Base-by-base conservation (phyloP, 2,113 vertebrate genomes). In the Mirza zaza region DNA sequence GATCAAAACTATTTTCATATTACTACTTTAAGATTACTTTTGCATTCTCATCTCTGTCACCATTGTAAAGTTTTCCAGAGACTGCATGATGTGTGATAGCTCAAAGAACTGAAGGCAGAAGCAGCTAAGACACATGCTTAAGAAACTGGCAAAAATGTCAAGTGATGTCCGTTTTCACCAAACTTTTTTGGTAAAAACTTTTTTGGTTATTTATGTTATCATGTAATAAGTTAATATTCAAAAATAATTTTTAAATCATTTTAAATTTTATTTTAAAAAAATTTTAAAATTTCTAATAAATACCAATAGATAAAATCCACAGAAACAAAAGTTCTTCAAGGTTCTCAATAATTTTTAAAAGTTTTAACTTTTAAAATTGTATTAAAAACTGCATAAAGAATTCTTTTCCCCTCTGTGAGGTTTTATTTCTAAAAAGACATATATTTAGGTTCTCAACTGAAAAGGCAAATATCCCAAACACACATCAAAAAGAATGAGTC, bases 391-490 rank as follows among this genome's bases (percentile, higher is more conserved):
- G 7, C 34, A 13, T 5, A 52, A 1, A 68, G 75, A 86, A 63
- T 59, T 32, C 20, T 57, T 20, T 14, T 48, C 25, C 50, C 25
- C 25, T n/a, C 36, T 55, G 2, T 27, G n/a, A 50, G 6, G 15
- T 81, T 93, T 96, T 55, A 83, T 52, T 89, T 90, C 52, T 87
- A 73, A 94, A 90, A 81, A 65, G 34, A 23, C 32, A 79, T 32
- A 94, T 87, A 92, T 89, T 63, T 68, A 83, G 25, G 12, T 84
- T 75, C 39, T 25, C 50, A 93, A 71, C 20, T 84, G 84, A 93
- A 27, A 77, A 36, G 21, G 68, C 15, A 73, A 65, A 94, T 71
- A 92, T 20, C 29, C 55, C 34, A 77, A 73, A 85, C 70, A 63
- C 14, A 87, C 20, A 25, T 93, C 45, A 81, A 59, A 93, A 90